Percentiles rank a stretch among this genome's conserved stretches.
phyloP scores from a whole-genome alignment of 2,113 vertebrate genomes.

The Alexandromys fortis region DNA sequence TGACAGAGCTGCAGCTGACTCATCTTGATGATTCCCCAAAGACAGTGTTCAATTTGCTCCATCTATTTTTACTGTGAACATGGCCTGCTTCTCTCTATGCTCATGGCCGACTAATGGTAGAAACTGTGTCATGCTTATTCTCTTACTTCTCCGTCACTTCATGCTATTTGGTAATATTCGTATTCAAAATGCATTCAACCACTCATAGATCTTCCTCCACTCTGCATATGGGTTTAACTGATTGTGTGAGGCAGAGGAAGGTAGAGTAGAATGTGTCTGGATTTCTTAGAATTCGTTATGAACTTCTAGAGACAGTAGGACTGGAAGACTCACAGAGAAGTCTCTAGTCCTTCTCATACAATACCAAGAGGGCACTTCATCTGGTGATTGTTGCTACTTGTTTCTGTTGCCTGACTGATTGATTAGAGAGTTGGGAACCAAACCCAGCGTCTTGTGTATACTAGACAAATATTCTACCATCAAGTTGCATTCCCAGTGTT shows the following conservation, averaged over 20 bases:
- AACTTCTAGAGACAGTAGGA: background rate
- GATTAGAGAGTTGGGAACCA: background rate
- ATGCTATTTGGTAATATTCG: background rate
- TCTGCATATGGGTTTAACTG: background rate
- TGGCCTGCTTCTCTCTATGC: conserved; percentile 18
- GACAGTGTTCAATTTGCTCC: background rate
- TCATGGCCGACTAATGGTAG: background rate
- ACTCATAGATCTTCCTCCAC: background rate
- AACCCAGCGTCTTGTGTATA: background rate
- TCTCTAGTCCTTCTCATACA: background rate
- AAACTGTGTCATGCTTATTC: background rate
- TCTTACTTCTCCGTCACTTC: background rate
- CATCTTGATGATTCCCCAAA: background rate
- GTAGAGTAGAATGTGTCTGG: background rate
- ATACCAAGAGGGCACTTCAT: background rate
- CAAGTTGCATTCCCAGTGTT: background rate
- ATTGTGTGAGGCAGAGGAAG: background rate
- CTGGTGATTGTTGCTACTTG: background rate
- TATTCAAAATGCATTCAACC: background rate
- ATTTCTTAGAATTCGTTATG: background rate
- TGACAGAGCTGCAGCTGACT: background rate
- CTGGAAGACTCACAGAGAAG: background rate
- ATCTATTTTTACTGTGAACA: background rate
- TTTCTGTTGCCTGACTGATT: background rate
- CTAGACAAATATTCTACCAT: background rate